Evolutionary conservation across 2,797 vertebrate genomes (phyloP).

Genomic region (Clarias laeviceps): DNA sequence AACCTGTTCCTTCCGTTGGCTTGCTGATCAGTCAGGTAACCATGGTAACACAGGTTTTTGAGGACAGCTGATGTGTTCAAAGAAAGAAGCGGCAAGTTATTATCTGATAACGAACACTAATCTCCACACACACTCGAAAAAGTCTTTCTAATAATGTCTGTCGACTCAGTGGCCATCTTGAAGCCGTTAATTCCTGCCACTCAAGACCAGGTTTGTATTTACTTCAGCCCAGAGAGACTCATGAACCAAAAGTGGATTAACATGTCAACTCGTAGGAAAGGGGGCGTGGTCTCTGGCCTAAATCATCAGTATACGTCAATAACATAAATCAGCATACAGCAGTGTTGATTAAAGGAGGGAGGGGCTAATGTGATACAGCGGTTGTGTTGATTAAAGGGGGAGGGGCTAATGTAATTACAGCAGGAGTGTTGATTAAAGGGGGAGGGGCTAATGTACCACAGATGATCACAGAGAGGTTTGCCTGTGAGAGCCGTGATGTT

Average conservation of each 20-base stretch:
- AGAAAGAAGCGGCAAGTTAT: neutral
- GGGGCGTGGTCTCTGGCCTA: neutral
- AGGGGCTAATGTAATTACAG: too few relatives aligned
- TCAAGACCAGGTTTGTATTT: neutral
- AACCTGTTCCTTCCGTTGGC: neutral
- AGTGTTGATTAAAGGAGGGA: too few relatives aligned
- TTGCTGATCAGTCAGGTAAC: neutral
- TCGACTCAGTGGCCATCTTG: neutral
- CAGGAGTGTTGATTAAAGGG: too few relatives aligned
- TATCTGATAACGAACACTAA: conserved; percentile 3
- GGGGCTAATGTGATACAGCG: too few relatives aligned
- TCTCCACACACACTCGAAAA: neutral
- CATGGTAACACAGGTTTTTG: conserved; percentile 9
- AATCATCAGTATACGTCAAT: neutral
- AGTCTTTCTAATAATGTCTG: neutral
- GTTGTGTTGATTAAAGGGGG: too few relatives aligned
- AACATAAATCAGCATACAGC: neutral
- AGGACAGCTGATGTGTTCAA: neutral
- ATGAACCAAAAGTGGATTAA: neutral
- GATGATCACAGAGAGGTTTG: too few relatives aligned
- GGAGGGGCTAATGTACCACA: too few relatives aligned
- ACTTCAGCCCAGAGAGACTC: neutral
- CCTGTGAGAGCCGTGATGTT: neutral
- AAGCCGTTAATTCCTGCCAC: neutral
- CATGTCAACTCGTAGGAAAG: neutral